Base-by-base conservation (phyloP, 2,888 invertebrate genomes). In the Philereme transversata region DNA sequence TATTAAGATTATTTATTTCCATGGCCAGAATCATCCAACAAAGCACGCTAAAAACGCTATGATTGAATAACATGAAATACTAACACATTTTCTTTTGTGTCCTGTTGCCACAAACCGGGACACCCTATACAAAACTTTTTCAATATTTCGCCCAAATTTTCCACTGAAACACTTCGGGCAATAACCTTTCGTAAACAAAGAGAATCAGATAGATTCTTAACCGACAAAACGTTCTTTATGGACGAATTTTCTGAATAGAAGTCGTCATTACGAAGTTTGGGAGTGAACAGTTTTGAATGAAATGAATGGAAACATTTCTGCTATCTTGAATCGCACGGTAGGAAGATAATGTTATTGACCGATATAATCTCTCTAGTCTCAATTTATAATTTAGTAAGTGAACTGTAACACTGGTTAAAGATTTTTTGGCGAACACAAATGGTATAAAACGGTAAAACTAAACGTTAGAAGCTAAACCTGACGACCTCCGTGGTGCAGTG, bases 141-240 rank as follows among this genome's bases (percentile, higher is more conserved):
- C 11, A 34, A 57, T 51, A 60, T 53, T 46, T 56, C 55, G 49
- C 51, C 44, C 10, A 44, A 60, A 60, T 50, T 55, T 57, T 52
- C 35, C 47, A 55, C 57, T 53, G 52, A 58, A 55, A 53, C 58
- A 51, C 66, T 57, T 67, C 65, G 62, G 57, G 60, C 68, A 69
- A 68, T 69, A 65, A 54, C 56, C 51, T 62, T 62, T 51, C 36
- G 60, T 66, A 69, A 71, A 74, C 72, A 75, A 68, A 71, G 60
- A 56, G 59, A 70, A 72, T 65, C 48, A 47, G 35, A 48, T 34
- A 33, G 41, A 48, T 53, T 72, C 62, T 60, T 38, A 56, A 56
- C 67, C 54, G 51, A 64, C 69, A 73, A 75, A 78, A 72, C 68
- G 69, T 73, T 70, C 68, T 77, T 77, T 71, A 74, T 73, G 76